Conservation (phyloP, 2,113 vertebrate species). For the Nesoenas mayeri region DNA sequence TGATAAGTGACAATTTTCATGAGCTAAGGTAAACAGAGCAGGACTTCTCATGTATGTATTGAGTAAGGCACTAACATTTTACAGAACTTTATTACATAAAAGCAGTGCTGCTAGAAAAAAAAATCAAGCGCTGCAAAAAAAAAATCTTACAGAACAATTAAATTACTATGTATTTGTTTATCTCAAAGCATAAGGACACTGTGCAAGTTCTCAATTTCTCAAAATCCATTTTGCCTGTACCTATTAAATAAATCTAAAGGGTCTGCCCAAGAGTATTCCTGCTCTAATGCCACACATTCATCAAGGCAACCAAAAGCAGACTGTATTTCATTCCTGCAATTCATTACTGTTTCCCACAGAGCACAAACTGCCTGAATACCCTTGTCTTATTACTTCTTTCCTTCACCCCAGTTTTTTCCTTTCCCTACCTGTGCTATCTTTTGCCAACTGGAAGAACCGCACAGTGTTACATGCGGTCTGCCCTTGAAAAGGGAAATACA, state of each 20-base stretch:
- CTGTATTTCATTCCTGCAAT: neutral
- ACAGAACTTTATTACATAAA: neutral
- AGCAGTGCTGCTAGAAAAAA: neutral
- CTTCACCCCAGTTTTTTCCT: neutral
- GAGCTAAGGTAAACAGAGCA: neutral
- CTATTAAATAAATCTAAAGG: neutral
- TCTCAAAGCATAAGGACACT: neutral
- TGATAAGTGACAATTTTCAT: neutral
- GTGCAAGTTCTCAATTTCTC: neutral
- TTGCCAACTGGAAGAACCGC: neutral
- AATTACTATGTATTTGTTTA: neutral
- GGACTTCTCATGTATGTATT: neutral
- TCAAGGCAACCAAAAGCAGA: neutral
- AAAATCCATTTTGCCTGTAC: neutral
- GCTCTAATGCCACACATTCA: rapidly evolving
- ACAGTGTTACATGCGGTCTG: neutral
- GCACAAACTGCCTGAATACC: neutral
- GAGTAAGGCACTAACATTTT: neutral
- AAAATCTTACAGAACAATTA: neutral
- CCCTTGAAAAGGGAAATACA: neutral
- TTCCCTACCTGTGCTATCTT: neutral
- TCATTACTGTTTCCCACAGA: neutral
- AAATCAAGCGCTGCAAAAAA: neutral
- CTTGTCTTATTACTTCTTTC: neutral
- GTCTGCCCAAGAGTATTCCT: neutral